Evolutionary conservation across 2,113 vertebrate genomes (phyloP), one percentile per base, ranked within the genome.

Genomic region (Polypterus senegalus): DNA sequence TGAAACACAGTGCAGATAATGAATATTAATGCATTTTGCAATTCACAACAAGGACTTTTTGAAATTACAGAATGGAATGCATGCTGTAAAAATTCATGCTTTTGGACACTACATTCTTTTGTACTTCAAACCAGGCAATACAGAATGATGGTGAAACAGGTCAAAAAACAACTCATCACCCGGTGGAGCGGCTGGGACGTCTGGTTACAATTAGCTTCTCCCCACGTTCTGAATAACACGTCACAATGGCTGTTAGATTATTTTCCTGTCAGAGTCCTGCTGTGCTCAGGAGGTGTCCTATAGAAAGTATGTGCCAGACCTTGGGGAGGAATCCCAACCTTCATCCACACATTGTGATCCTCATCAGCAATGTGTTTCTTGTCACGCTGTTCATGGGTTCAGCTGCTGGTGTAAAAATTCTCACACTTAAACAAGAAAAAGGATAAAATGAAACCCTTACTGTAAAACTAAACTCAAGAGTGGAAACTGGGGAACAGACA

Each of bases 151-250:
- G 76, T 79, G 83, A 85, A 83, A 71, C 75, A 82, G 84, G 83
- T 87, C 85, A 85, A 78, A 76, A 76, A 79, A 83, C 83, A 88
- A 76, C 47, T 77, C 75, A 86, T 90, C 86, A 83, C 64, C 90
- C 88, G 3, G 59, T 79, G 74, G 63, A 80, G 74, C 68, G 79
- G 86, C 81, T 88, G 73, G 65, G 79, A 76, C 73, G 82, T 91
- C 86, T 93, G 91, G 76, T 90, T 88, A 79, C 75, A 86, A 91
- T 94, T 89, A 92, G 61, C 57, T 77, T 78, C 75, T 85, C 65
- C 64, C 73, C 74, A 80, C 75, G 64, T 88, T 87, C 81, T 85
- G 78, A 70, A 79, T 77, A 81, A 75, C 67, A 61, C 67, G 76
- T 85, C 80, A 74, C 74, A 70, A 72, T 82, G 76, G 76, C 76